These are phyloP conservation scores for Arremon aurantiirostris DNA, from an alignment of 2,797 vertebrate genomes.

Conservation along the genomic window DNA sequence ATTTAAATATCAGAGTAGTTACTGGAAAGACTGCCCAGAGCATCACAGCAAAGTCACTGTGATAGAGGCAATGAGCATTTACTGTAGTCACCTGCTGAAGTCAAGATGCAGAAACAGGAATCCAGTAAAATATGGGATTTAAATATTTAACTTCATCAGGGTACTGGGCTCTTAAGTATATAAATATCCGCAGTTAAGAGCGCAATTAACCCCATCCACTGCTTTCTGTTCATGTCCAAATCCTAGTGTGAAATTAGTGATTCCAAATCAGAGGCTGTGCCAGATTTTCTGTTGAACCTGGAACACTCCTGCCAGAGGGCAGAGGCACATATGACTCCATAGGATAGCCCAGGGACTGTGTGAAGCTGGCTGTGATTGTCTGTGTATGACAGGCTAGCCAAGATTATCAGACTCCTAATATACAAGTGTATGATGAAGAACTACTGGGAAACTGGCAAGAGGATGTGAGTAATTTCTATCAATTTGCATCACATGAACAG, in stretches of 20 bases:
- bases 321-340: rapidly evolving
- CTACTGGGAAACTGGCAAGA: background rate
- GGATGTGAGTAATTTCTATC: background rate
- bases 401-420: background rate
- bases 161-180: background rate
- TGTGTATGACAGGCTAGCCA: background rate
- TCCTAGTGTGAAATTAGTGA: background rate
- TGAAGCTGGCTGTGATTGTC: background rate
- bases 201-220: background rate
- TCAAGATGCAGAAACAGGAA: background rate
- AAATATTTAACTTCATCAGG: background rate
- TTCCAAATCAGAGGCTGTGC: background rate
- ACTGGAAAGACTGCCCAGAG: background rate
- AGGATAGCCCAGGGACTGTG: background rate
- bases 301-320: background rate
- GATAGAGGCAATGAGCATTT: background rate
- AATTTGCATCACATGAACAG: background rate
- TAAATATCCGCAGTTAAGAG: background rate
- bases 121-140: background rate
- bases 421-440: background rate
- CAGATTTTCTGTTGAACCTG: background rate
- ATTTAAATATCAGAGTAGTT: background rate
- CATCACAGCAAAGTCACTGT: background rate
- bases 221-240: background rate
- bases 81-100: background rate